Conservation (phyloP, 2,888 invertebrate genomes). For the Drosophila eohydei region DNA sequence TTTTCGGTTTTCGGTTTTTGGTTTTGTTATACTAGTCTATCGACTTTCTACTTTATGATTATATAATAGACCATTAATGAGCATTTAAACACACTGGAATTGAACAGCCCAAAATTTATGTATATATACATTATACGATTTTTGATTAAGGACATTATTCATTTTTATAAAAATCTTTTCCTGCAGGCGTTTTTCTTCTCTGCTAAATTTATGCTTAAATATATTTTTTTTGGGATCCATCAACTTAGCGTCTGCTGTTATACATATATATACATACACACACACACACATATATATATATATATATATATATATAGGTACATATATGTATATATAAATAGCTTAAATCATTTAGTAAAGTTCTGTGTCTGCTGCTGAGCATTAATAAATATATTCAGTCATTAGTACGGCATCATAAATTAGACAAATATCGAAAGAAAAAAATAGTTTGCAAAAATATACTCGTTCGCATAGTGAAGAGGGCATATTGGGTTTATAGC, state of each 20-base stretch:
- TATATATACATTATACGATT: not conserved
- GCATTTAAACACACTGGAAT: not conserved
- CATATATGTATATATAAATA: slow-evolving; percentile 10
- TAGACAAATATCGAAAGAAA: slow-evolving; percentile 65
- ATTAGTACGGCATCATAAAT: slow-evolving; percentile 71
- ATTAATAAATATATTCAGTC: slow-evolving; percentile 76
- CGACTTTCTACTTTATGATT: slow-evolving; percentile 41
- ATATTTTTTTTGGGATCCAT: slow-evolving; percentile 28
- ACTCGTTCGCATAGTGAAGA: not conserved
- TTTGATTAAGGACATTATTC: slow-evolving; percentile 5
- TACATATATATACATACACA: slow-evolving; percentile 18
- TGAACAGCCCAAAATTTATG: not conserved
- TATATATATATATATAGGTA: slow-evolving; percentile 10
- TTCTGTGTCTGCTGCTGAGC: slow-evolving; percentile 19
- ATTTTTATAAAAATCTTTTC: not conserved
- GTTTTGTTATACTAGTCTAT: slow-evolving; percentile 3
- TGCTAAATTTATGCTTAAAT: not conserved
- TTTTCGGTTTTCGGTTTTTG: not conserved
- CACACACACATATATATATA: slow-evolving; percentile 9
- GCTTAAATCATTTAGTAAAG: slow-evolving; percentile 17
- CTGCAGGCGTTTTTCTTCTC: not conserved
- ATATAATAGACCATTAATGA: slow-evolving; percentile 5
- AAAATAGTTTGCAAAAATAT: slow-evolving; percentile 15
- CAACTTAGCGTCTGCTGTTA: slow-evolving; percentile 40
- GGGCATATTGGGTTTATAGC: not conserved